A percentile compares a stretch with the other conserved stretches of the same genome.
Conservation (phyloP, 2,113 vertebrate genomes). For the Rhineura floridana region DNA sequence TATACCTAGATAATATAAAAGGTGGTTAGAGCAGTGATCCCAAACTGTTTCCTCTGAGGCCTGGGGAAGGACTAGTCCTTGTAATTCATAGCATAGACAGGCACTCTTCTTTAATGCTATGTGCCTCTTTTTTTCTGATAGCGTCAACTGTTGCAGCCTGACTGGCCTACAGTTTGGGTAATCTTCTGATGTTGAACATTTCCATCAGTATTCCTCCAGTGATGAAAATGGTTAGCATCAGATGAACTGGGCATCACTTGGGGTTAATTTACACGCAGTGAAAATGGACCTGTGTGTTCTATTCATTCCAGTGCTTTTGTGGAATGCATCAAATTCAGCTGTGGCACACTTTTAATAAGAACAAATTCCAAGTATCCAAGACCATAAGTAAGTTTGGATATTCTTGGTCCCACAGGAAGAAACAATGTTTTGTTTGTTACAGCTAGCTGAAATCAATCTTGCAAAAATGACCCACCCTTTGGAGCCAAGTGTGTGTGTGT, state of each 20-base stretch:
- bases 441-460: slow-evolving; percentile 32
- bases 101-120: background rate
- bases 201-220: background rate
- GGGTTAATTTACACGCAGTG: background rate
- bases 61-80: background rate
- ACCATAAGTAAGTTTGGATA: background rate
- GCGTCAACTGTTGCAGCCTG: background rate
- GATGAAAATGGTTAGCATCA: background rate
- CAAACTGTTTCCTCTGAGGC: background rate
- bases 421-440: background rate
- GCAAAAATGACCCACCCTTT: slow-evolving; percentile 18
- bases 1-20: background rate
- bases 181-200: background rate
- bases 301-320: slow-evolving; percentile 18
- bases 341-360: background rate
- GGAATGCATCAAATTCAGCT: slow-evolving; percentile 1
- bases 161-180: background rate
- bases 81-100: background rate
- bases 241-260: background rate
- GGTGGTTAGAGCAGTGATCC: background rate
- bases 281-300: background rate
- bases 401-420: slow-evolving; percentile 21
- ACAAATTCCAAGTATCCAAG: slow-evolving; percentile 19
- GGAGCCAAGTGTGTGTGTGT: slow-evolving; percentile 4
- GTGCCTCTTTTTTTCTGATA: background rate